Evolutionary conservation across 2,888 invertebrate genomes (phyloP).

Genomic region (Diaphora mendica): DNA sequence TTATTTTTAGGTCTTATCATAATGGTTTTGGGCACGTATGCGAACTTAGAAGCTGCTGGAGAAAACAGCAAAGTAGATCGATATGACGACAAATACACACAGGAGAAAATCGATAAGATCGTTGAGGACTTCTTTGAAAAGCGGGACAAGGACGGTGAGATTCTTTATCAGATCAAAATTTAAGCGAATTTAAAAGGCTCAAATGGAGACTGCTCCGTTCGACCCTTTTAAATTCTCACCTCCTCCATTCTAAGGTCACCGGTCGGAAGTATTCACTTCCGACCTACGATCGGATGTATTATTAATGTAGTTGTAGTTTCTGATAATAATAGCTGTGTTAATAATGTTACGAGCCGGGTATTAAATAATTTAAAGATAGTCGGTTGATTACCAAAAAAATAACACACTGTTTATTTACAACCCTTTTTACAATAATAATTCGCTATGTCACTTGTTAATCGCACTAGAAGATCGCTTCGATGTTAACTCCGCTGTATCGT

Average conservation of each 20-base stretch:
- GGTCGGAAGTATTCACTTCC: too few relatives aligned
- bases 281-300: neutral
- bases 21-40: constrained; percentile 96
- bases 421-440: too few relatives aligned
- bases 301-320: neutral
- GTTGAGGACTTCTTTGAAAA: constrained; percentile 81
- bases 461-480: too few relatives aligned
- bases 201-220: too few relatives aligned
- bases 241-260: too few relatives aligned
- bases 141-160: constrained; percentile 65
- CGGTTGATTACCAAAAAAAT: too few relatives aligned
- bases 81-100: constrained; percentile 74
- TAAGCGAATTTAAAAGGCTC: neutral
- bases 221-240: too few relatives aligned
- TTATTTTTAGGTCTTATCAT: constrained; percentile 94
- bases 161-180: neutral
- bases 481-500: too few relatives aligned
- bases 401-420: too few relatives aligned
- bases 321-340: neutral
- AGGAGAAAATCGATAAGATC: constrained; percentile 76
- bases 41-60: constrained; percentile 91
- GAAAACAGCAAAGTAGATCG: constrained; percentile 79
- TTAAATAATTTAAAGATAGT: too few relatives aligned
- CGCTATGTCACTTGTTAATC: too few relatives aligned
- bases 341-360: too few relatives aligned